A percentile compares a stretch with the other conserved stretches of the same genome.
phyloP scores from a whole-genome alignment of 2,888 invertebrate species.

The Drosophila lutescens region DNA sequence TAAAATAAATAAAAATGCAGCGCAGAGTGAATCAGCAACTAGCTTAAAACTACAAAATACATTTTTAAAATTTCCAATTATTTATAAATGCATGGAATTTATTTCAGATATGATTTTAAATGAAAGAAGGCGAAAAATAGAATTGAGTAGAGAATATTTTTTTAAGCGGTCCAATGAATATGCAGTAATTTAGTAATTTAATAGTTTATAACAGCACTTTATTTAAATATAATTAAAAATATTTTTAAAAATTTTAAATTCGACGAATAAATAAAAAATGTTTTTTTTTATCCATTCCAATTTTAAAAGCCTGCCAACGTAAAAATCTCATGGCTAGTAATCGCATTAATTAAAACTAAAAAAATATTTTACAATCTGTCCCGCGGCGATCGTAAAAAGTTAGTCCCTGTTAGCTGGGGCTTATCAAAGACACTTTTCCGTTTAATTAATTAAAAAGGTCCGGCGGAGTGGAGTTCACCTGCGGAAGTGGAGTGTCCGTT shows the following conservation, averaged over 20 bases:
- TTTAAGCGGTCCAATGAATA: too few species aligned
- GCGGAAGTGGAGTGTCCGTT: constrained; percentile 1
- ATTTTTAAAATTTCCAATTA: neutral
- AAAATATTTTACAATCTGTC: constrained; percentile 16
- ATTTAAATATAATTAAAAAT: too few species aligned
- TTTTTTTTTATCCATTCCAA: too few species aligned
- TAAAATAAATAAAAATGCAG: constrained; percentile 4
- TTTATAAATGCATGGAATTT: neutral
- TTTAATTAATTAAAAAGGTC: constrained; percentile 37
- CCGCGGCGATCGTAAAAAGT: constrained; percentile 17
- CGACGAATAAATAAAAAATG: too few species aligned
- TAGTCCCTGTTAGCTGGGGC: constrained; percentile 14
- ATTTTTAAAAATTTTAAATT: too few species aligned
- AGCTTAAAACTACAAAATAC: neutral
- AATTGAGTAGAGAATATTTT: neutral
- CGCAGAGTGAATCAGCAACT: neutral
- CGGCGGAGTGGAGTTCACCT: constrained; percentile 15
- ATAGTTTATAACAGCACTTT: too few species aligned
- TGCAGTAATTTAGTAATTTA: too few species aligned
- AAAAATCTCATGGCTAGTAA: constrained; percentile 16
- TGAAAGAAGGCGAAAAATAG: too few species aligned
- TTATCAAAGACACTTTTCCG: constrained; percentile 24
- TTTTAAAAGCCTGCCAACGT: too few species aligned
- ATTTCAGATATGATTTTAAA: neutral
- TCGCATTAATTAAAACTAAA: constrained; percentile 30